A percentile compares a stretch with the other conserved stretches of the same genome.
Evolutionary conservation across 2,113 vertebrate species (phyloP).

Genomic region (Percopsis transmontana): DNA sequence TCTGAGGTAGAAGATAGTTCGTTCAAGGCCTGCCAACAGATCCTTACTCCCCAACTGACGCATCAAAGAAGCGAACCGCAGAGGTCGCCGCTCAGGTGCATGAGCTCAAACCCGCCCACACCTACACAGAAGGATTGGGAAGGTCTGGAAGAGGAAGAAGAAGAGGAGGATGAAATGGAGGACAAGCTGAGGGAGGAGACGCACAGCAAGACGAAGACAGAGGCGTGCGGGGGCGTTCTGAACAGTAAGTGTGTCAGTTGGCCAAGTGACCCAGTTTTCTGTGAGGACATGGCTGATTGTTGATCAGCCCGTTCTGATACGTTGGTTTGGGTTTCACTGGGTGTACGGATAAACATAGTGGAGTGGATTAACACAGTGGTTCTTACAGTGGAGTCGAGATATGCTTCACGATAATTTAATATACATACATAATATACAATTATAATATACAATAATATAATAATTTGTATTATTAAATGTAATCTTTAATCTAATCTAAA

Average conservation of each 20-base stretch:
- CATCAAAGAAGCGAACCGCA: conserved; percentile 45
- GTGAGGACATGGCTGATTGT: neutral
- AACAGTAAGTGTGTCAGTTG: conserved; percentile 69
- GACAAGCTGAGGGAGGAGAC: conserved; percentile 29
- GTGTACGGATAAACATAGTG: conserved; percentile 6
- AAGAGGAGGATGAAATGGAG: conserved; percentile 31
- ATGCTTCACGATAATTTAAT: neutral
- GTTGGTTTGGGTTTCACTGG: neutral
- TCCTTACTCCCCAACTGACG: conserved; percentile 23
- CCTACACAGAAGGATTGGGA: conserved; percentile 65
- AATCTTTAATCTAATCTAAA: no score
- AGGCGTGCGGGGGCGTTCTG: conserved; percentile 38
- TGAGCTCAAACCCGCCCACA: conserved; percentile 42
- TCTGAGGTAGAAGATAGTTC: conserved; percentile 43
- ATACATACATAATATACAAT: neutral
- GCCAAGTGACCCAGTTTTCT: conserved; percentile 33
- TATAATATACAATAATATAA: neutral
- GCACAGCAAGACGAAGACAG: conserved; percentile 6
- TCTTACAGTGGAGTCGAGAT: neutral
- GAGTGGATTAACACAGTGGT: neutral
- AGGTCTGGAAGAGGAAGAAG: conserved; percentile 70
- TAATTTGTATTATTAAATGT: no score
- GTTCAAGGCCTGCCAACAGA: conserved; percentile 29
- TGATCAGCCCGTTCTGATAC: conserved; percentile 4
- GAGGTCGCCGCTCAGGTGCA: conserved; percentile 25